These are phyloP conservation scores for Pelvicachromis taeniatus DNA, from an alignment of 2,113 vertebrate species.

Conservation along the genomic window DNA sequence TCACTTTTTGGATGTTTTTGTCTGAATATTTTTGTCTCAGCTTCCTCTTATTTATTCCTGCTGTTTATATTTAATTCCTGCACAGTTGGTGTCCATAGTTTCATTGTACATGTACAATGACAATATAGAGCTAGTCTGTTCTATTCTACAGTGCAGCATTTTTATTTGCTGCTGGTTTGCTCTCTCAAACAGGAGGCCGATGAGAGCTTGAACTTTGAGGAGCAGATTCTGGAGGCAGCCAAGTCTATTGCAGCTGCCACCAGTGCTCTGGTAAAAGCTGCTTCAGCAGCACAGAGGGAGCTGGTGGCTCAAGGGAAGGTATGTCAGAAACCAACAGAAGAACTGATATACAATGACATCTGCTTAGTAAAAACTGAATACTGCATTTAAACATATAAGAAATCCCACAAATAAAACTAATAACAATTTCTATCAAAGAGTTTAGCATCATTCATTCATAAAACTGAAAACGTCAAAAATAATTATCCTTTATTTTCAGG, in stretches of 20 bases:
- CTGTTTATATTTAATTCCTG: background rate
- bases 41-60: background rate
- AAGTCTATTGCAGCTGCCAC: constrained; percentile 98
- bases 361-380: background rate
- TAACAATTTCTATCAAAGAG: background rate
- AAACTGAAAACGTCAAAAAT: background rate
- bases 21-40: background rate
- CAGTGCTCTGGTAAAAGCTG: constrained; percentile 94
- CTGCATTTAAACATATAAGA: background rate
- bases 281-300: constrained; percentile 93
- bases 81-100: background rate
- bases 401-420: background rate
- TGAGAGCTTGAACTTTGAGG: constrained; percentile 96
- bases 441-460: background rate
- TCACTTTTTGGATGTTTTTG: background rate
- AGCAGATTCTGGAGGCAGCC: constrained; percentile 96
- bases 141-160: background rate
- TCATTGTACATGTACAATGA: background rate
- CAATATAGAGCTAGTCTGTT: background rate
- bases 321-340: background rate
- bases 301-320: constrained; percentile 98
- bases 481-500: constrained; percentile 66
- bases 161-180: background rate
- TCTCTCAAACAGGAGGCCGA: constrained; percentile 84
- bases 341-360: no score